phyloP scores from a whole-genome alignment of 2,888 invertebrate species.

The Matsumyia berberina region DNA sequence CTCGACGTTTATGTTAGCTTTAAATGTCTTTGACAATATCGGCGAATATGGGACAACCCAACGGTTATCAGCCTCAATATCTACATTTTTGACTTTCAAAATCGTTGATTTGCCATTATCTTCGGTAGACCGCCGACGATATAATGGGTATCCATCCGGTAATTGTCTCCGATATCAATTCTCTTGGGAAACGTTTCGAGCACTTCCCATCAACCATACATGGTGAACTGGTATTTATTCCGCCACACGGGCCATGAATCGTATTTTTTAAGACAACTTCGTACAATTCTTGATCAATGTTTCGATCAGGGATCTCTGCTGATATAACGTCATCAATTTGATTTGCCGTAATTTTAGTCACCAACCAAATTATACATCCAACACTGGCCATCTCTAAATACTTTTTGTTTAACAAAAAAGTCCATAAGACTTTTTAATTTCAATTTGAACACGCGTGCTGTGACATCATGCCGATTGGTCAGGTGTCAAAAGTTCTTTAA shows the following conservation, averaged over 20 bases:
- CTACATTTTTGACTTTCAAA: slow-evolving; percentile 36
- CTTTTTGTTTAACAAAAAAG: slow-evolving; percentile 61
- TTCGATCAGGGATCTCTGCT: slow-evolving; percentile 77
- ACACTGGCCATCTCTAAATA: slow-evolving; percentile 74
- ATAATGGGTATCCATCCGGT: too few relatives aligned
- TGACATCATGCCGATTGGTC: slow-evolving; percentile 64
- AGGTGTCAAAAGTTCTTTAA: slow-evolving; percentile 14
- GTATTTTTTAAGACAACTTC: slow-evolving; percentile 58
- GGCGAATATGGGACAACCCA: too few relatives aligned
- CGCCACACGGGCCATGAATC: slow-evolving; percentile 55
- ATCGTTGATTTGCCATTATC: slow-evolving; percentile 45
- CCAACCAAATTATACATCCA: slow-evolving; percentile 80
- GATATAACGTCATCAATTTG: slow-evolving; percentile 79
- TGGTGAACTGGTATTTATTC: slow-evolving; percentile 64
- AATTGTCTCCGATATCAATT: slow-evolving; percentile 51
- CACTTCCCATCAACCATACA: slow-evolving; percentile 76
- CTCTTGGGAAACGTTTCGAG: slow-evolving; percentile 71
- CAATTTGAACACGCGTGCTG: slow-evolving; percentile 71
- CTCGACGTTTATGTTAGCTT: slow-evolving; percentile 83
- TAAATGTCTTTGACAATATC: slow-evolving; percentile 78
- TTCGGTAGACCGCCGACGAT: slow-evolving; percentile 77
- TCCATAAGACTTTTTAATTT: slow-evolving; percentile 70
- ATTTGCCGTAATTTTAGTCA: slow-evolving; percentile 78
- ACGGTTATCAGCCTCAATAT: slow-evolving; percentile 79
- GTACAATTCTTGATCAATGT: slow-evolving; percentile 61